These are phyloP conservation scores for Plagodis pulveraria DNA, from an alignment of 2,888 invertebrate genomes.

Conservation along the genomic window DNA sequence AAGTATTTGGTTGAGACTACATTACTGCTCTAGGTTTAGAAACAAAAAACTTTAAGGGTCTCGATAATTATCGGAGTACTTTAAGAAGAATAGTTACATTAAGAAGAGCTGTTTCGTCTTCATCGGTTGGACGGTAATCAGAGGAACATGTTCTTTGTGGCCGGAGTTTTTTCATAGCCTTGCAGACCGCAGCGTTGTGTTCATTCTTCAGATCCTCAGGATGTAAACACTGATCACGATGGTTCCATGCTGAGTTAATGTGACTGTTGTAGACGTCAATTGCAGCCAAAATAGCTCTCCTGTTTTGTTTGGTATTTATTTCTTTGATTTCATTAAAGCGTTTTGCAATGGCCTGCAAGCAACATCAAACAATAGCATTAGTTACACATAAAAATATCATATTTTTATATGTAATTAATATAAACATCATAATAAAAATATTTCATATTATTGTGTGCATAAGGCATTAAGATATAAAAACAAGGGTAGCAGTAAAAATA, in stretches of 20 bases:
- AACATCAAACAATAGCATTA: background rate
- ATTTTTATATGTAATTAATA: too few relatives aligned
- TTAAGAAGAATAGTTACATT: too few relatives aligned
- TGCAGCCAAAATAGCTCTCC: slow-evolving; percentile 1
- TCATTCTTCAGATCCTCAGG: background rate
- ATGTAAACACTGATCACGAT: background rate
- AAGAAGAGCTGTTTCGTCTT: background rate
- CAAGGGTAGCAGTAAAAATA: too few relatives aligned
- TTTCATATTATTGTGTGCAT: too few relatives aligned
- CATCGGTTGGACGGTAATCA: slow-evolving; percentile 79
- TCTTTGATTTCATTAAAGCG: background rate
- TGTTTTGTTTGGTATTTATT: background rate
- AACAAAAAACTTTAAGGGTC: too few relatives aligned
- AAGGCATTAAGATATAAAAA: too few relatives aligned
- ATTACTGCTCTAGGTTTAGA: too few relatives aligned
- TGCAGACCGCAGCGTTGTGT: slow-evolving; percentile 86
- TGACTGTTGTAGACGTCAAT: background rate
- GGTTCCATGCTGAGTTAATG: background rate
- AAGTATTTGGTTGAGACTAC: too few relatives aligned
- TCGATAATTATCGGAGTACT: too few relatives aligned
- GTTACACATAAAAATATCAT: too few relatives aligned
- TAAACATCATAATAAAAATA: too few relatives aligned
- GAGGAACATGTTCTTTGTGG: slow-evolving; percentile 67
- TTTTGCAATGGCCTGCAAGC: background rate
- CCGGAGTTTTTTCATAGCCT: slow-evolving; percentile 92